Conservation (phyloP, 1,140 invertebrate species). For the Drosophila rhopaloa region DNA sequence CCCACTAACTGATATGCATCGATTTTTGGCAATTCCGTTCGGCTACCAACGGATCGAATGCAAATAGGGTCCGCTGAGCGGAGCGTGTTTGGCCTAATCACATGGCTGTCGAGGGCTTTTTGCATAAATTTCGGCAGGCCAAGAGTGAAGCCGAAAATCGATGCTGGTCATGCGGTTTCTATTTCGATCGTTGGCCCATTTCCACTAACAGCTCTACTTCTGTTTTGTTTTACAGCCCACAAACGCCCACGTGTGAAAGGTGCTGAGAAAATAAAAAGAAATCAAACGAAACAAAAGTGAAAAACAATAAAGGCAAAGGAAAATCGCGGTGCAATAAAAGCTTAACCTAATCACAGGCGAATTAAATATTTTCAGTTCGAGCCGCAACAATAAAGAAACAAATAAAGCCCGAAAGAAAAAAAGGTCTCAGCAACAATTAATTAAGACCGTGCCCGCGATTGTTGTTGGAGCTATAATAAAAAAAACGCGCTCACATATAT, state of each 20-base stretch:
- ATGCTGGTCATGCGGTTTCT: conserved; percentile 45
- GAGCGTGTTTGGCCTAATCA: conserved; percentile 41
- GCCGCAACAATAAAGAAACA: conserved; percentile 35
- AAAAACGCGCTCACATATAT: conserved; percentile 46
- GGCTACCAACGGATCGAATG: conserved; percentile 57
- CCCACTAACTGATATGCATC: conserved; percentile 49
- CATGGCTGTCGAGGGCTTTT: conserved; percentile 32
- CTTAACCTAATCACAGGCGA: conserved; percentile 34
- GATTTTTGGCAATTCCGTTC: conserved; percentile 65
- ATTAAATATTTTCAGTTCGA: conserved; percentile 47
- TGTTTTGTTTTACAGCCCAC: conserved; percentile 52
- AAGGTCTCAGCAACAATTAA: conserved; percentile 56
- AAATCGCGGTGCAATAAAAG: conserved; percentile 65
- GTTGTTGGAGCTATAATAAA: conserved; percentile 38
- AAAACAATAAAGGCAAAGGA: conserved; percentile 56
- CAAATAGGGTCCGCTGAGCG: conserved; percentile 60
- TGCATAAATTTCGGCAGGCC: conserved; percentile 46
- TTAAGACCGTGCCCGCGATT: conserved; percentile 53
- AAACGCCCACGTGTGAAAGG: conserved; percentile 44
- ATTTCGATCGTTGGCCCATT: conserved; percentile 57
- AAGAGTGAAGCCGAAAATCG: conserved; percentile 21
- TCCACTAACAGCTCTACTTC: conserved; percentile 49
- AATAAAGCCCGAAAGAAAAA: conserved; percentile 33
- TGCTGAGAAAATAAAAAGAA: conserved; percentile 47
- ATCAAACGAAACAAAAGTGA: conserved; percentile 57